Evolutionary conservation across 2,113 vertebrate species (phyloP), one percentile per base, ranked within the genome.

Genomic region (Sapajus apella): DNA sequence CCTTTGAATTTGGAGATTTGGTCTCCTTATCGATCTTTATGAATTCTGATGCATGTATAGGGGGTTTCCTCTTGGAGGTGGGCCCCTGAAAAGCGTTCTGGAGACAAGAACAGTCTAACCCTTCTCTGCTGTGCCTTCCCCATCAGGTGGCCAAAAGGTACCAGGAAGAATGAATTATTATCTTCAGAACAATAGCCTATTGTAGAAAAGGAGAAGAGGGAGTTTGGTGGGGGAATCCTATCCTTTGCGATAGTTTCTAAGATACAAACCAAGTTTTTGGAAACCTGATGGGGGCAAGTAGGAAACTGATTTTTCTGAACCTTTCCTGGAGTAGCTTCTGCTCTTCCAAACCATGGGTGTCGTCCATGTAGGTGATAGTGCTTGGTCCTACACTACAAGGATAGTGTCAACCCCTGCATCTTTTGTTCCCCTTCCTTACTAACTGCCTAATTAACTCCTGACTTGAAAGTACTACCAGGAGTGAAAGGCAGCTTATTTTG

Each of bases 11-110:
- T 55, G 37, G 55, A 90, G 30, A 55, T 84, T 92, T 87, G 32
- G 43, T 97, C 85, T 95, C 76, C 23, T 86, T 45, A 91, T 50
- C 43, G 84, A 95, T 86, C 77, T 90, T 91, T 87, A 35, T 94
- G 55, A 95, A 89, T 92, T 83, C 52, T 82, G 27, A 80, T 58
- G 37, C 64, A 37, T 82, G 52, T 82, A n/a, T 82, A 86, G 58
- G n/a, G 73, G 40, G 73, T 97, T 87, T 97, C 55, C 16, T 87
- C 30, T 58, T 95, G 50, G 56, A 95, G 56, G 40, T 70, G 35
- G 40, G 17, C 40, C 70, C 80, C 87, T 68, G 72, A 80, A 72
- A 92, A 96, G 21, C 43, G 21, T 80, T 92, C 88, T 95, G 56
- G 91, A 94, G 79, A 92, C 83, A 56, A 56, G 68, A 92, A 84